A percentile compares a stretch with the other conserved stretches of the same genome.
These are phyloP conservation scores for Pavo muticus DNA, from an alignment of 2,113 vertebrate species.

Conservation along the genomic window DNA sequence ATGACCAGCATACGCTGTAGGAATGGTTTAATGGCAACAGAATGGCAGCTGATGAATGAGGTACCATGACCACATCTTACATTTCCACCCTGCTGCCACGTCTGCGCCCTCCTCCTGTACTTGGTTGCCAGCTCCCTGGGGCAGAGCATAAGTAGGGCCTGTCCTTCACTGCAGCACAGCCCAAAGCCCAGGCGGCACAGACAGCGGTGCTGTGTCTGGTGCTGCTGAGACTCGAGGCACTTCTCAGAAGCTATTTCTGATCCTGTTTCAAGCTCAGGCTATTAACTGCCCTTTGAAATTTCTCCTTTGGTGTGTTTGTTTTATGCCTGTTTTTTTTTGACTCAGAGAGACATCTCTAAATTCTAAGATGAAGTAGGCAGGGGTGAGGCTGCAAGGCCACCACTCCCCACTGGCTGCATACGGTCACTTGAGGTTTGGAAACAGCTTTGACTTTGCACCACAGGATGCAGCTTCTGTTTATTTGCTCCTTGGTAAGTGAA, in stretches of 20 bases:
- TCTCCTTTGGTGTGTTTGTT: not conserved
- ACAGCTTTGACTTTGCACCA: not conserved
- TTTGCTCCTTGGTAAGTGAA: not conserved
- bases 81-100: not conserved
- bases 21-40: not conserved
- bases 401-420: not conserved
- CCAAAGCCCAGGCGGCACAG: not conserved
- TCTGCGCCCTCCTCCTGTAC: too few species aligned
- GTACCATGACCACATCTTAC: not conserved
- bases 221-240: not conserved
- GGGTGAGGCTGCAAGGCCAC: not conserved
- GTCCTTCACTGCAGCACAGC: not conserved
- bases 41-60: not conserved
- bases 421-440: not conserved
- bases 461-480: not conserved
- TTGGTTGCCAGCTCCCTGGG: not conserved
- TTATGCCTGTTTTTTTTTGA: not conserved
- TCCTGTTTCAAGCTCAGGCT: not conserved
- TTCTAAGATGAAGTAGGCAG: not conserved
- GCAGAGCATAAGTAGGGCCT: not conserved
- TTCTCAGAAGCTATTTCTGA: not conserved
- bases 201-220: not conserved
- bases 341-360: not conserved
- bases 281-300: not conserved
- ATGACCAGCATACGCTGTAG: not conserved